phyloP scores from a whole-genome alignment of 2,797 vertebrate species.

The Coracias cyanogaster region DNA sequence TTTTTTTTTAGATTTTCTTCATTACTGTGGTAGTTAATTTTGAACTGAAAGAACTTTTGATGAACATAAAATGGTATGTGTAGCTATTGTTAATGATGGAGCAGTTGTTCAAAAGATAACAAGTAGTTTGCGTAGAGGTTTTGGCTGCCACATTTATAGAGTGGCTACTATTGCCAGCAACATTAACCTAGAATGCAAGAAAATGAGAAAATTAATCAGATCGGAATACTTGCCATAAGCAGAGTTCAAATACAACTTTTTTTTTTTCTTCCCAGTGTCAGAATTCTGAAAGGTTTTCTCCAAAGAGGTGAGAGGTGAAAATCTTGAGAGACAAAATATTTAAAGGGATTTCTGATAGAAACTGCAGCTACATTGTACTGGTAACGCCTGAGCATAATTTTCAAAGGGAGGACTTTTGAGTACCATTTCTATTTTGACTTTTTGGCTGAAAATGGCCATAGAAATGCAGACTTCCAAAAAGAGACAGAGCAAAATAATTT shows the following conservation, averaged over 20 bases:
- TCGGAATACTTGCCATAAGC: neutral
- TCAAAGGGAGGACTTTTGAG: neutral
- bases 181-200: neutral
- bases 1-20: neutral
- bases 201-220: slow-evolving; percentile 26
- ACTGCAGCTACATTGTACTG: neutral
- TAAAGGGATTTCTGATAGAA: neutral
- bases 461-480: neutral
- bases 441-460: neutral
- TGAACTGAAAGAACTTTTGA: neutral
- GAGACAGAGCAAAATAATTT: neutral
- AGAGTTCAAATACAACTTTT: neutral
- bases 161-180: neutral
- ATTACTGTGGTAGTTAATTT: neutral
- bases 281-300: slow-evolving; percentile 7
- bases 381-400: neutral
- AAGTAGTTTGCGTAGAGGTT: neutral
- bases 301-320: neutral
- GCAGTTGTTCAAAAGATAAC: neutral
- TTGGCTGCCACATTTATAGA: neutral
- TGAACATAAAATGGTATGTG: neutral
- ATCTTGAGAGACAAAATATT: neutral
- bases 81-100: neutral
- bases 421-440: neutral
- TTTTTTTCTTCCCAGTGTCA: neutral